Conservation (phyloP, 2,888 invertebrate genomes). For the Carterocephalus palaemon region DNA sequence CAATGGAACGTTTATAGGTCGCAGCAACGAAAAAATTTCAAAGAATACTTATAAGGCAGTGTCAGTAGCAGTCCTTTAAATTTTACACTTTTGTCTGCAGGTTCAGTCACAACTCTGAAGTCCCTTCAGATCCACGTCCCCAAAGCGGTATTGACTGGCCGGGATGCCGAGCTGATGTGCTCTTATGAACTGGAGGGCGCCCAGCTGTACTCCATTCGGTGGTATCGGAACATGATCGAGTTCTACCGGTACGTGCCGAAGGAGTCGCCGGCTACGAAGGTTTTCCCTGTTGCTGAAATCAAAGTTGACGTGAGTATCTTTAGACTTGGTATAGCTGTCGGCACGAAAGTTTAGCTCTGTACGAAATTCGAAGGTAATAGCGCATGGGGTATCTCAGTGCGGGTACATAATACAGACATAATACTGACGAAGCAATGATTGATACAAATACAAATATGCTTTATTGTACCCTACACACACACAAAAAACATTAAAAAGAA, state of each 20-base stretch:
- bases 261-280: constrained; percentile 84
- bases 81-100: constrained; percentile 49
- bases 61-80: too few relatives aligned
- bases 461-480: too few relatives aligned
- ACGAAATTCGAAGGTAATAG: not conserved
- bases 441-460: too few relatives aligned
- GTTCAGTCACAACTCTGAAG: constrained; percentile 64
- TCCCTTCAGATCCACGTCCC: constrained; percentile 76
- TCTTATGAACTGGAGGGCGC: constrained; percentile 80
- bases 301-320: constrained; percentile 84
- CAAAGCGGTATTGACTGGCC: constrained; percentile 73
- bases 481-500: too few relatives aligned
- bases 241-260: constrained; percentile 88
- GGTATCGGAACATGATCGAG: constrained; percentile 86
- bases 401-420: too few relatives aligned
- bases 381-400: too few relatives aligned
- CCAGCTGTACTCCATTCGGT: constrained; percentile 86
- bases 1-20: too few relatives aligned
- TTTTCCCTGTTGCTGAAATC: constrained; percentile 83
- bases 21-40: too few relatives aligned
- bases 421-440: too few relatives aligned
- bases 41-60: too few relatives aligned
- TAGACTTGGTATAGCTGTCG: not conserved
- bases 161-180: constrained; percentile 73
- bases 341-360: not conserved